Evolutionary conservation across 1,140 invertebrate species (phyloP).

Genomic region (Thaumatotibia leucotreta): DNA sequence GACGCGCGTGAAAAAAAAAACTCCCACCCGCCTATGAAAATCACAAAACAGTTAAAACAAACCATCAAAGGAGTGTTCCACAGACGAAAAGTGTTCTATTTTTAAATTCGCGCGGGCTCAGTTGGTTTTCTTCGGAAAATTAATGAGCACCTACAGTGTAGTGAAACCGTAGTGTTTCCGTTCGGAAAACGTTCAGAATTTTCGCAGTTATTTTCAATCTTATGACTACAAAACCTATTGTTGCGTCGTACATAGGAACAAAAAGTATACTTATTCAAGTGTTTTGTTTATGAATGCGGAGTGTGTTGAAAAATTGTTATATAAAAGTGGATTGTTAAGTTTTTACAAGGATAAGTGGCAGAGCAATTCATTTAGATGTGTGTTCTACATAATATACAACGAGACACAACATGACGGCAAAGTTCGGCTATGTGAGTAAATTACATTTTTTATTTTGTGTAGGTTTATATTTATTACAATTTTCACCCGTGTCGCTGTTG

Average conservation of each 20-base stretch:
- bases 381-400: constrained; percentile 74
- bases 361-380: constrained; percentile 72
- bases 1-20: constrained; percentile 55
- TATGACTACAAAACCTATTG: constrained; percentile 71
- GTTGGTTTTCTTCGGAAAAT: constrained; percentile 56
- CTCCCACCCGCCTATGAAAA: constrained; percentile 43
- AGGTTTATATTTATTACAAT: no score
- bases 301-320: constrained; percentile 68
- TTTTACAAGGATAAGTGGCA: constrained; percentile 61
- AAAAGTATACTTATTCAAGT: constrained; percentile 67
- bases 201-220: constrained; percentile 50
- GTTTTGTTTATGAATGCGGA: constrained; percentile 61
- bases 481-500: no score
- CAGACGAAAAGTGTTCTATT: constrained; percentile 49
- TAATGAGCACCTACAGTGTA: constrained; percentile 58
- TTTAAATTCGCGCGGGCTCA: constrained; percentile 31
- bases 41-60: constrained; percentile 43
- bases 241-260: constrained; percentile 46
- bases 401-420: constrained; percentile 78
- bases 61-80: constrained; percentile 39
- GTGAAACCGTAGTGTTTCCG: constrained; percentile 60
- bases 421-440: constrained; percentile 75
- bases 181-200: constrained; percentile 52
- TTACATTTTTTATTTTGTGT: neutral
- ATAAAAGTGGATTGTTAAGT: constrained; percentile 72